These are phyloP conservation scores for Solea senegalensis DNA, from an alignment of 2,113 vertebrate genomes.

Conservation along the genomic window DNA sequence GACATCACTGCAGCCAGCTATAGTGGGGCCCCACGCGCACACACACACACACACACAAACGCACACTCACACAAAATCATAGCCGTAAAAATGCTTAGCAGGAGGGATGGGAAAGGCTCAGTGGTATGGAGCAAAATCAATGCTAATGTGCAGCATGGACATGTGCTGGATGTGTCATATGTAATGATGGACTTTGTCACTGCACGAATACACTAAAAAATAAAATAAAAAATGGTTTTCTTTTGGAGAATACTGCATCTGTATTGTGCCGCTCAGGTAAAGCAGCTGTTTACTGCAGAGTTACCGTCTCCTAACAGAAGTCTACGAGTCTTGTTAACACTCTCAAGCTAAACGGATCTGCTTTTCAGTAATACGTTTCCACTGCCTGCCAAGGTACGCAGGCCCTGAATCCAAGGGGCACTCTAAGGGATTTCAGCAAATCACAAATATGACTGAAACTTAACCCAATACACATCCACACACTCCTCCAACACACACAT, in stretches of 20 bases:
- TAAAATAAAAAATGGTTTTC: too few relatives aligned
- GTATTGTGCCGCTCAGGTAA: not conserved
- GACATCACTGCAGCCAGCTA: conserved; percentile 52
- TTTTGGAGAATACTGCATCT: too few relatives aligned
- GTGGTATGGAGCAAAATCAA: conserved; percentile 11
- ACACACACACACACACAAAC: conserved; percentile 42
- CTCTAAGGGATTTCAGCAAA: conserved; percentile 41
- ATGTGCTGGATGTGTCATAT: not conserved
- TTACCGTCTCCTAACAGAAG: conserved; percentile 2
- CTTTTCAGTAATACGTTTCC: conserved; percentile 36
- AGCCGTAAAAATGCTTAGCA: conserved; percentile 37
- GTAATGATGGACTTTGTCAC: not conserved
- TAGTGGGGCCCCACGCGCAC: conserved; percentile 49
- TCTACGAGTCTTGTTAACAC: conserved; percentile 32
- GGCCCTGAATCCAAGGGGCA: conserved; percentile 29
- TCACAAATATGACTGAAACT: conserved; percentile 32
- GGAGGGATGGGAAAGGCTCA: conserved; percentile 33
- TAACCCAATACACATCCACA: conserved; percentile 14
- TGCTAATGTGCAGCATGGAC: conserved; percentile 8
- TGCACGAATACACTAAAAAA: too few relatives aligned
- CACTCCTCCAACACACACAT: not conserved
- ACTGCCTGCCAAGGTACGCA: conserved; percentile 33
- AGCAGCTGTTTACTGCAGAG: not conserved
- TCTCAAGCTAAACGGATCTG: conserved; percentile 42
- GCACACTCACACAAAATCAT: conserved; percentile 20